A percentile compares a stretch with the other conserved stretches of the same genome.
Conservation (phyloP, 2,113 vertebrate species). For the Pseudopodoces humilis region DNA sequence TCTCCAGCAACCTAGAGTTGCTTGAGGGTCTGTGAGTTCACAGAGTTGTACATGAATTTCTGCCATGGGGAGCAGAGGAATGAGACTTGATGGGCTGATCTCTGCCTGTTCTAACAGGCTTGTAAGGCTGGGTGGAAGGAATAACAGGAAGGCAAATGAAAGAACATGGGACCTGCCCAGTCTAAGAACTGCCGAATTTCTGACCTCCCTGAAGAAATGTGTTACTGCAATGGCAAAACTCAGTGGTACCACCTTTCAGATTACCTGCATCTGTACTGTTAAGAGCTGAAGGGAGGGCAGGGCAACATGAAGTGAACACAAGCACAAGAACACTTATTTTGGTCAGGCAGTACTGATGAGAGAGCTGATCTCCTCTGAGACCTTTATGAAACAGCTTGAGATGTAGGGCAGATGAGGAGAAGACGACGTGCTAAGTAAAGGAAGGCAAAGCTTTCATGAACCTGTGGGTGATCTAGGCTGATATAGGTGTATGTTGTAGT, state of each 20-base stretch:
- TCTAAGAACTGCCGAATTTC: conserved; percentile 9
- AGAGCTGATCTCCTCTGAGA: not conserved
- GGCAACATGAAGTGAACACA: not conserved
- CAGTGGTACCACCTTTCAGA: not conserved
- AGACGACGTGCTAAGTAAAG: not conserved
- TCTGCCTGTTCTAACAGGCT: conserved; percentile 29
- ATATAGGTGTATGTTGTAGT: not conserved
- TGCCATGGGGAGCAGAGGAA: not conserved
- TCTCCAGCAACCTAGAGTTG: not conserved
- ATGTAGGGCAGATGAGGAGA: conserved; percentile 32
- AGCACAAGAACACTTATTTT: not conserved
- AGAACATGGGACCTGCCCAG: not conserved
- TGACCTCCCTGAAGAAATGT: conserved; percentile 23
- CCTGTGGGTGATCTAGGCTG: conserved; percentile 1
- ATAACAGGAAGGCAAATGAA: not conserved
- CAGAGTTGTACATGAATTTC: not conserved
- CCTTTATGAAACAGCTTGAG: not conserved
- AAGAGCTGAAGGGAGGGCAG: not conserved
- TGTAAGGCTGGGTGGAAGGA: not conserved
- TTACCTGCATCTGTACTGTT: not conserved
- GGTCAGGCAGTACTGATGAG: not conserved
- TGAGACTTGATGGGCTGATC: not conserved
- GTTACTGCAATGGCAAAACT: not conserved
- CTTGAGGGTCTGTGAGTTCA: not conserved
- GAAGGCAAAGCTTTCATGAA: not conserved